Conservation (phyloP, 2,797 vertebrate species). For the Aplochiton taeniatus region DNA sequence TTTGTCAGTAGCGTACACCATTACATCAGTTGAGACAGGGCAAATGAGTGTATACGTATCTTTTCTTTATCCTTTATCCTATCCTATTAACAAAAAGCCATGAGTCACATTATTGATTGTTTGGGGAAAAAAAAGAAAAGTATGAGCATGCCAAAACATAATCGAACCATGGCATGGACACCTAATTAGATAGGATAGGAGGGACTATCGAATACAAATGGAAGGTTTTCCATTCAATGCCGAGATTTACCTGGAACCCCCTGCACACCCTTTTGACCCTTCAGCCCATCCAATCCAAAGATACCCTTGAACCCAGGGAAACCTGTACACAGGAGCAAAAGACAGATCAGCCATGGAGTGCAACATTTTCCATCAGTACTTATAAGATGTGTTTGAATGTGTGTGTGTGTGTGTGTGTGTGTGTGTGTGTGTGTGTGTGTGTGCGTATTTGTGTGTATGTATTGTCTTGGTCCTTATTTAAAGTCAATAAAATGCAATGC, state of each 20-base stretch:
- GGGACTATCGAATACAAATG: too few species aligned
- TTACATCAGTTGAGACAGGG: too few species aligned
- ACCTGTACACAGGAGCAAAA: constrained; percentile 72
- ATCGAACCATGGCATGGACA: too few species aligned
- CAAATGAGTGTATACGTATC: too few species aligned
- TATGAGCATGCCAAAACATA: too few species aligned
- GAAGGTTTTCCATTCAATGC: not conserved
- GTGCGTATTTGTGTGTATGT: not conserved
- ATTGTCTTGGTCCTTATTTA: not conserved
- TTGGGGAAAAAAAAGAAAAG: too few species aligned
- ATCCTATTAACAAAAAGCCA: too few species aligned
- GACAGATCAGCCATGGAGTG: constrained; percentile 5
- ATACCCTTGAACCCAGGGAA: constrained; percentile 83
- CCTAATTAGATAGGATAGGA: too few species aligned
- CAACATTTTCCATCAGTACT: not conserved
- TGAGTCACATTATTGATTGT: too few species aligned
- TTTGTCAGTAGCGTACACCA: too few species aligned
- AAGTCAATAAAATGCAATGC: too few species aligned
- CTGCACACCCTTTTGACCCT: constrained; percentile 83
- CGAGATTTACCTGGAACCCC: constrained; percentile 82
- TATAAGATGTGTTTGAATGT: not conserved
- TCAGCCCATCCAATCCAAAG: constrained; percentile 86
- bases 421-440: not conserved
- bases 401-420: not conserved
- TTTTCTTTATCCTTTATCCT: too few species aligned